Evolutionary conservation across 1,140 invertebrate species (phyloP).

Genomic region (Drosophila murphyi): DNA sequence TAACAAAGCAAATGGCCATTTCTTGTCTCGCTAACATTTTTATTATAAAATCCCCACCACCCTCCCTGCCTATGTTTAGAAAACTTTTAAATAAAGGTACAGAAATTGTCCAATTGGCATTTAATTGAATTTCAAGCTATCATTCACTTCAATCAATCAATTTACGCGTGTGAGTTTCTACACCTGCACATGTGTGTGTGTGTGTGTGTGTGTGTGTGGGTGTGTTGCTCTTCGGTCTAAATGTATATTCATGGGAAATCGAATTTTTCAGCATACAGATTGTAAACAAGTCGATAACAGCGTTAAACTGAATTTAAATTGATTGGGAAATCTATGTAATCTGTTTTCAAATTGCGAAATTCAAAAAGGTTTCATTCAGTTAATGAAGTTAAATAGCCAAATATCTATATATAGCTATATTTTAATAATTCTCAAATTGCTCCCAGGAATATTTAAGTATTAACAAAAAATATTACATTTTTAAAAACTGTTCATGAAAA

Average conservation of each 20-base stretch:
- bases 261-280: not conserved
- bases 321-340: not conserved
- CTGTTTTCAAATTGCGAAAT: no score
- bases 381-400: no score
- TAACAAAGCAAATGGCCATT: constrained; percentile 44
- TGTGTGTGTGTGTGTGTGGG: no score
- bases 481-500: no score
- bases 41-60: not conserved
- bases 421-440: no score
- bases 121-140: constrained; percentile 43
- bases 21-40: constrained; percentile 30
- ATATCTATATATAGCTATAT: no score
- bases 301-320: not conserved
- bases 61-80: not conserved
- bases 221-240: no score
- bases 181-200: not conserved
- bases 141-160: constrained; percentile 39
- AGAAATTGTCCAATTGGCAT: constrained; percentile 42
- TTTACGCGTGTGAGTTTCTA: not conserved
- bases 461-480: no score
- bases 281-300: not conserved
- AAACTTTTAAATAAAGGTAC: not conserved
- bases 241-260: no score
- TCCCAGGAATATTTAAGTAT: no score
- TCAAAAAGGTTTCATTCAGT: no score